phyloP scores from a whole-genome alignment of 2,888 invertebrate species.

The Chrysina gloriosa region DNA sequence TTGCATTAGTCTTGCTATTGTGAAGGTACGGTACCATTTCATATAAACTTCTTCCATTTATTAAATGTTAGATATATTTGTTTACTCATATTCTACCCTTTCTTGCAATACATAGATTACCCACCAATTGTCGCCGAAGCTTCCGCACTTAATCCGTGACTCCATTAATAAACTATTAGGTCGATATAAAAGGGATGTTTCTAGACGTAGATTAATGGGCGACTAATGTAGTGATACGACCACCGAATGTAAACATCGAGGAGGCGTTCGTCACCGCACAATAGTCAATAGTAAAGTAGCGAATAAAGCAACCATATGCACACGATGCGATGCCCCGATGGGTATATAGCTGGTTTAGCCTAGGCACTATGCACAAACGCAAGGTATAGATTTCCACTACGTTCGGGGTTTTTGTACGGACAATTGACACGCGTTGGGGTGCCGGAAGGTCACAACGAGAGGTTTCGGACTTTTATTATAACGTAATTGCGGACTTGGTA shows the following conservation, averaged over 20 bases:
- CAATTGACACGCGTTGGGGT: conserved; percentile 56
- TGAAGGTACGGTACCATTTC: too few species aligned
- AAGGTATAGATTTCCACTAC: conserved; percentile 6
- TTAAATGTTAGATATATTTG: background rate
- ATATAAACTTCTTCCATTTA: background rate
- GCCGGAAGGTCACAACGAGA: conserved; percentile 53
- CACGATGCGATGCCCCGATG: conserved; percentile 47
- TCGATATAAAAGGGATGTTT: conserved; percentile 45
- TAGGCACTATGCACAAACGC: background rate
- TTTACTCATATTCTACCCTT: background rate
- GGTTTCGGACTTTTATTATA: conserved; percentile 56
- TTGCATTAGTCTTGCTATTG: too few species aligned
- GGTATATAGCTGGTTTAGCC: conserved; percentile 38
- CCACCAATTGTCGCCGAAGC: background rate
- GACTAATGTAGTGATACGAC: conserved; percentile 61
- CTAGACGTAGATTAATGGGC: conserved; percentile 58
- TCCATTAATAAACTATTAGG: conserved; percentile 52
- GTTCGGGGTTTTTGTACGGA: conserved; percentile 43
- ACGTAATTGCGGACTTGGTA: conserved; percentile 58
- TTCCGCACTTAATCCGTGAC: conserved; percentile 28
- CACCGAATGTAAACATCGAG: conserved; percentile 60
- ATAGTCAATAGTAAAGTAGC: conserved; percentile 32
- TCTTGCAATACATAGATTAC: background rate
- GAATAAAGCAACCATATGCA: conserved; percentile 51
- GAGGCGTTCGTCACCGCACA: conserved; percentile 12